These are phyloP conservation scores for Pseudorhombus dupliciocellatus DNA, from an alignment of 2,113 vertebrate genomes.

Conservation along the genomic window DNA sequence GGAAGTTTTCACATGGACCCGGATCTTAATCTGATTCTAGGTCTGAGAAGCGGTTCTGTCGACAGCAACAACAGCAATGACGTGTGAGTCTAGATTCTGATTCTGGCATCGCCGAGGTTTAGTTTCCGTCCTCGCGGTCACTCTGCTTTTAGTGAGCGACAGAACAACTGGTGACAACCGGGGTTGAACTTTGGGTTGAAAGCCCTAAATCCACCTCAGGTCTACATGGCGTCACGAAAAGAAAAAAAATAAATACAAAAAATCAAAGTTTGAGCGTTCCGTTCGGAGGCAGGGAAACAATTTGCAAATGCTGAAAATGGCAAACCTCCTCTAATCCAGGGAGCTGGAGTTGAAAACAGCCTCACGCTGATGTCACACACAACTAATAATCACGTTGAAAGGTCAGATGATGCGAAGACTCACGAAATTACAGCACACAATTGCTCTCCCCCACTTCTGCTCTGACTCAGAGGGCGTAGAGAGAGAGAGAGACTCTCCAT, in stretches of 20 bases:
- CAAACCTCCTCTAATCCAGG: neutral
- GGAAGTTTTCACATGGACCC: neutral
- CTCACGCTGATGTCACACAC: conserved; percentile 12
- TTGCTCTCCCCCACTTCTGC: neutral
- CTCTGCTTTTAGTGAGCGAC: neutral
- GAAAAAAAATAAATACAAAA: too few relatives aligned
- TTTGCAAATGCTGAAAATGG: conserved; percentile 16
- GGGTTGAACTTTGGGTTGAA: neutral
- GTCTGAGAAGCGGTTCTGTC: conserved; percentile 5
- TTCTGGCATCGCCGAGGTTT: neutral
- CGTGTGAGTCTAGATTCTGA: neutral
- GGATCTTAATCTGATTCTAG: conserved; percentile 2
- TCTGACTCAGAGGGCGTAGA: conserved; percentile 44
- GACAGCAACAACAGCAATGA: neutral
- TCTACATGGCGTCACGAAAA: neutral
- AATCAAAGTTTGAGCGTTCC: neutral
- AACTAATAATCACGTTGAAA: conserved; percentile 40
- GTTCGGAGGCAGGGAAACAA: neutral
- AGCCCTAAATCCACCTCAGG: neutral
- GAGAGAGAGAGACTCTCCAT: conserved; percentile 39
- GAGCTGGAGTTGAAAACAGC: conserved; percentile 6
- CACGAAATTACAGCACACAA: conserved; percentile 5
- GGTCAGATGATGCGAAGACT: conserved; percentile 45
- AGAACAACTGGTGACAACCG: neutral
- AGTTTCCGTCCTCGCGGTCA: neutral